Conservation (phyloP, 1,140 invertebrate genomes). For the Onthophagus taurus region DNA sequence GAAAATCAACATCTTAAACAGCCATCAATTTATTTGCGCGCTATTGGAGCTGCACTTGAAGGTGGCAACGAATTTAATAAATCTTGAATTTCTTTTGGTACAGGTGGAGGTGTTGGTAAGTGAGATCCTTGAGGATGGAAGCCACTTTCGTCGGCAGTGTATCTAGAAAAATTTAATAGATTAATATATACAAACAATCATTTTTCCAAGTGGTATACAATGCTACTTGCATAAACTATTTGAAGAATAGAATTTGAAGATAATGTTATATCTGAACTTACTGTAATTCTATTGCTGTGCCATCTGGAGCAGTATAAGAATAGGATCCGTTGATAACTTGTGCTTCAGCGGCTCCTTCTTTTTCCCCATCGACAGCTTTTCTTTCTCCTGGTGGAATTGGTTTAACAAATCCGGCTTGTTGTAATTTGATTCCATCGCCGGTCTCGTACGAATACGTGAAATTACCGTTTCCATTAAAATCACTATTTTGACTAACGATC, state of each 20-base stretch:
- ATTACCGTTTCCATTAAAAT: slow-evolving; percentile 45
- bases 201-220: no score
- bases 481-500: slow-evolving; percentile 42
- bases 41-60: neutral
- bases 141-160: slow-evolving; percentile 54
- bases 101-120: slow-evolving; percentile 43
- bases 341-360: neutral
- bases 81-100: slow-evolving; percentile 40
- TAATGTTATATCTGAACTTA: neutral
- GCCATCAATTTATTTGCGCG: no score
- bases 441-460: slow-evolving; percentile 35
- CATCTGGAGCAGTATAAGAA: slow-evolving; percentile 60
- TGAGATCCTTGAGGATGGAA: slow-evolving; percentile 46
- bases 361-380: no score
- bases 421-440: slow-evolving; percentile 39
- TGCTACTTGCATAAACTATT: no score
- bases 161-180: no score
- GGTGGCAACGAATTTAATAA: neutral
- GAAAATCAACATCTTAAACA: no score
- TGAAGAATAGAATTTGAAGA: neutral
- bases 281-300: slow-evolving; percentile 22
- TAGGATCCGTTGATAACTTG: slow-evolving; percentile 44
- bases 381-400: neutral
- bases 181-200: no score
- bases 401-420: slow-evolving; percentile 27